A percentile compares a stretch with the other conserved stretches of the same genome.
phyloP scores from a whole-genome alignment of 2,888 invertebrate species.

The Punctoribates punctum region DNA sequence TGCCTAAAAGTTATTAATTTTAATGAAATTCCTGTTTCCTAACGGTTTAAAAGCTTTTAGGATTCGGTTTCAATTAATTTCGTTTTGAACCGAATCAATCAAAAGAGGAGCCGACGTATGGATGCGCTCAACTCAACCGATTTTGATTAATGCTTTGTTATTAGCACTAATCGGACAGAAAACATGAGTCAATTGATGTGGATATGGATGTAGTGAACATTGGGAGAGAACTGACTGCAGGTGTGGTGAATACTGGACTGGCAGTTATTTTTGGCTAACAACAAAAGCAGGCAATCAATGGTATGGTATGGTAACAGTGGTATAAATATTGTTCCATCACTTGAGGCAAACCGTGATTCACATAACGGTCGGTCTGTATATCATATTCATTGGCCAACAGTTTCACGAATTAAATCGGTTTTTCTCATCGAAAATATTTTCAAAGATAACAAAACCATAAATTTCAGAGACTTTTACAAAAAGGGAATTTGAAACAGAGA shows the following conservation, averaged over 20 bases:
- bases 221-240: neutral
- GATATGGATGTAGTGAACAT: neutral
- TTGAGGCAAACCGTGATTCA: constrained; percentile 24
- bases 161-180: constrained; percentile 21
- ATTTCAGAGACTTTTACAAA: neutral
- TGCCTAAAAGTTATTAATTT: too few species aligned
- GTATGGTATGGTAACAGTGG: constrained; percentile 7
- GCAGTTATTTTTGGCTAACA: constrained; percentile 30
- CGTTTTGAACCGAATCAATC: neutral
- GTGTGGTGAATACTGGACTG: constrained; percentile 12
- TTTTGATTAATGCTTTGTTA: constrained; percentile 16
- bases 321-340: constrained; percentile 25
- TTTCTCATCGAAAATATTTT: neutral
- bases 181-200: constrained; percentile 19
- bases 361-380: constrained; percentile 28
- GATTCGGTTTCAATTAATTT: neutral
- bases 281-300: constrained; percentile 14
- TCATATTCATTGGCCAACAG: constrained; percentile 15
- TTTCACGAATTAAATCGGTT: neutral
- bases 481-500: constrained; percentile 9
- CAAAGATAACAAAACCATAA: constrained; percentile 18
- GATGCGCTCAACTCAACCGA: neutral
- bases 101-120: neutral
- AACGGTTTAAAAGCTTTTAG: too few species aligned
- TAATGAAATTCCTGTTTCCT: too few species aligned